phyloP scores from a whole-genome alignment of 2,888 invertebrate genomes.

The Apotomis betuletana region DNA sequence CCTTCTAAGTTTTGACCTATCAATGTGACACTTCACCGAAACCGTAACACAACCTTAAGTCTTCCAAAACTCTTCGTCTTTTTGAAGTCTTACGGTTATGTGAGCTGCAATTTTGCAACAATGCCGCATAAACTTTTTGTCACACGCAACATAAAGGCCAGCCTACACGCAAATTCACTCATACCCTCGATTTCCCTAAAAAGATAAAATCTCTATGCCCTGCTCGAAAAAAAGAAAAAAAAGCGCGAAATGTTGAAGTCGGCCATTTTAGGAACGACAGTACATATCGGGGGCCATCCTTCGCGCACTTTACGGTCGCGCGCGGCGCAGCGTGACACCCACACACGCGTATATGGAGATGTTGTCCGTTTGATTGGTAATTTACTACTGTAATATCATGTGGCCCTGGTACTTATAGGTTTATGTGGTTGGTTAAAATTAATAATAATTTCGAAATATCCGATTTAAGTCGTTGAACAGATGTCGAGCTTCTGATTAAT shows the following conservation, averaged over 20 bases:
- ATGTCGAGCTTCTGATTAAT: background rate
- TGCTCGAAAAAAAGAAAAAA: constrained; percentile 27
- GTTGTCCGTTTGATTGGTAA: constrained; percentile 36
- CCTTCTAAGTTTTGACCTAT: too few relatives aligned
- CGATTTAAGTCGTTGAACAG: background rate
- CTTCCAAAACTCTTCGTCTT: background rate
- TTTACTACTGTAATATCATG: constrained; percentile 41
- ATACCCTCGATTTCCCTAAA: constrained; percentile 37
- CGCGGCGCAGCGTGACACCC: constrained; percentile 41
- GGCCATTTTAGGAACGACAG: constrained; percentile 45
- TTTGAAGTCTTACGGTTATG: background rate
- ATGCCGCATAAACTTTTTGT: constrained; percentile 25
- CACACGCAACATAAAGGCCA: constrained; percentile 28
- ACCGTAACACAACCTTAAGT: too few relatives aligned
- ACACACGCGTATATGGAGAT: constrained; percentile 40
- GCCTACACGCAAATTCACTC: constrained; percentile 40
- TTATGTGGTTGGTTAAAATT: constrained; percentile 21
- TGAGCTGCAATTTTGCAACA: constrained; percentile 9
- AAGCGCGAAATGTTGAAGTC: constrained; percentile 40
- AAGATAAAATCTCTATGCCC: constrained; percentile 40
- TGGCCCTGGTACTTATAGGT: constrained; percentile 32
- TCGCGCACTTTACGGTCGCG: constrained; percentile 45
- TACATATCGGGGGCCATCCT: constrained; percentile 41
- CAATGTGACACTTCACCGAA: too few relatives aligned
- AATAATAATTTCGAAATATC: constrained; percentile 20